Evolutionary conservation across 2,113 vertebrate species (phyloP), one percentile per base, ranked within the genome.

Genomic region (Perca flavescens): DNA sequence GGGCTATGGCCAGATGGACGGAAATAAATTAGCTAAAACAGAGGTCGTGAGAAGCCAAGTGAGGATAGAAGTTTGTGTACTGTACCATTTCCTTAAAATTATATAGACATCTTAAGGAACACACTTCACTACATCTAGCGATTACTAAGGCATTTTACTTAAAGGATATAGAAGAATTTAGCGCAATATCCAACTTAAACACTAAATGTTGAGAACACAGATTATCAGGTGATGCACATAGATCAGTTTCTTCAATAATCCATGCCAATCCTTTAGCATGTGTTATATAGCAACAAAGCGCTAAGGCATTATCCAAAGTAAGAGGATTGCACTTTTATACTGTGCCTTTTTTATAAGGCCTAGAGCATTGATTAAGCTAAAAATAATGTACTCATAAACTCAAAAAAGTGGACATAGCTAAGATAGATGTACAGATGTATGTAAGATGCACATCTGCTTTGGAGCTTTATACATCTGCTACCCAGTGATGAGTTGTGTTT

Each of bases 21-120:
- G 22, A 83, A 84, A 87, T 52, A 73, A 77, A 78, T 78, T 31
- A 89, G 46, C 72, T 53, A 54, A 61, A 77, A 53, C 40, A 75
- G 71, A 86, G 76, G 79, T 82, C 80, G 80, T 22, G 11, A 58
- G 63, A 54, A 77, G 56, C 25, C 43, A 4, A 73, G 71, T 43
- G 31, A 68, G 19, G 31, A 61, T 4, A 22, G 28, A 69, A 17
- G 64, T 19, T 22, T 70, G 43, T 52, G 17, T 36, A 54, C 19
- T 58, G 31, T 4, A 54, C 56, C 15, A 14, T 58, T 52, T 64
- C 34, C 67, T 68, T 76, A 50, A 50, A 40, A 63, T 47, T 16
- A 34, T 16, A n/a, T n/a, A 56, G 53, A 40, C 9, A 43, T 3
- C 40, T 43, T 43, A 43, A 52, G 11, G 31, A 34, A 50, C 61